These are phyloP conservation scores for Zalophus californianus DNA, from an alignment of 2,797 vertebrate species.

Conservation along the genomic window DNA sequence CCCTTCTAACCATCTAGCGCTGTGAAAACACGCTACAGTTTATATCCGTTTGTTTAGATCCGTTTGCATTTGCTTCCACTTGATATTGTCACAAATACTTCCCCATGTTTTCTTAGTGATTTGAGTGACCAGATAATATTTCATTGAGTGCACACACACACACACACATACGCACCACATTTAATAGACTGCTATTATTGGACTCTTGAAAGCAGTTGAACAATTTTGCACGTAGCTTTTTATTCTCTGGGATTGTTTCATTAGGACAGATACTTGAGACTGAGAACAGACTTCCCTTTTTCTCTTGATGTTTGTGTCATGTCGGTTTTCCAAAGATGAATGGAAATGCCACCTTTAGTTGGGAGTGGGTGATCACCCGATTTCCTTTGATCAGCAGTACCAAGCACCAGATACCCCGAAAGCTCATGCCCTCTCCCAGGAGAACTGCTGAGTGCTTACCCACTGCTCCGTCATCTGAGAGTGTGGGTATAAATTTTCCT, in stretches of 20 bases:
- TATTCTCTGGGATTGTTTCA: slow-evolving; percentile 33
- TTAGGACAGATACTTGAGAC: background rate
- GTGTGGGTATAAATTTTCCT: background rate
- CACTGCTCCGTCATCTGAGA: background rate
- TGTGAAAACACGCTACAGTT: background rate
- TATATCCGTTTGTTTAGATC: background rate
- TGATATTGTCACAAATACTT: background rate
- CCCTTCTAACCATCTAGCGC: background rate
- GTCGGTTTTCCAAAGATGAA: slow-evolving; percentile 6
- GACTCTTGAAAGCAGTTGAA: background rate
- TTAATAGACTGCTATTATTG: background rate
- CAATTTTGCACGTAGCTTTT: background rate
- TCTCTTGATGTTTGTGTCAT: background rate
- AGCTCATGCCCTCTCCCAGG: background rate
- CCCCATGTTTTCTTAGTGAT: background rate
- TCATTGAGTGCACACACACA: background rate
- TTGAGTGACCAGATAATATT: slow-evolving; percentile 42
- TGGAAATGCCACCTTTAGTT: background rate
- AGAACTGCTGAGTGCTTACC: background rate
- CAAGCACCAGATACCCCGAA: background rate
- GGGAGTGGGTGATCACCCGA: background rate
- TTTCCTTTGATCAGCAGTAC: background rate
- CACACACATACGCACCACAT: background rate
- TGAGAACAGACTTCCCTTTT: background rate
- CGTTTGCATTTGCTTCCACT: background rate